Conservation (phyloP, 2,888 invertebrate species). For the Dastarcus helophoroides region DNA sequence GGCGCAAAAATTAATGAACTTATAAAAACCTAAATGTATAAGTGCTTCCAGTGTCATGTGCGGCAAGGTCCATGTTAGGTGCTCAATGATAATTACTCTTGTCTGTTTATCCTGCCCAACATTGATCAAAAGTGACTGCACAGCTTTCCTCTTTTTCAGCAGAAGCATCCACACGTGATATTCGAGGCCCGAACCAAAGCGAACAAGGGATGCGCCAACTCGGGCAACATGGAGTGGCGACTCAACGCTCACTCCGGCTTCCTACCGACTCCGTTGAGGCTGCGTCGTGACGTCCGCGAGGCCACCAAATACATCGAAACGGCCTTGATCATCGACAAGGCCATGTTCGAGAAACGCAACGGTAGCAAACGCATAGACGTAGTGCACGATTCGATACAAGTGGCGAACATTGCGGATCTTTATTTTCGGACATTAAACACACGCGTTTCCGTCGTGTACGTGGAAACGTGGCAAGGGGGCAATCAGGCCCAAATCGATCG, state of each 20-base stretch:
- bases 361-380: conserved; percentile 59
- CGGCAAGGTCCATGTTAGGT: too few species aligned
- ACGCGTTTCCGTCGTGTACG: conserved; percentile 88
- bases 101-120: too few species aligned
- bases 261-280: conserved; percentile 30
- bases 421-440: conserved; percentile 75
- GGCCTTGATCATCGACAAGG: conserved; percentile 90
- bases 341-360: conserved; percentile 89
- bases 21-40: too few species aligned
- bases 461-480: conserved; percentile 91
- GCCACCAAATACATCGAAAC: conserved; percentile 93
- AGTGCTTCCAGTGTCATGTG: too few species aligned
- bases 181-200: conserved; percentile 88
- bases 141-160: conserved; percentile 58
- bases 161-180: conserved; percentile 96
- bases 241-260: conserved; percentile 35
- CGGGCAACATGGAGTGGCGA: conserved; percentile 63
- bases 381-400: conserved; percentile 91
- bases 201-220: conserved; percentile 85
- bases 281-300: conserved; percentile 69
- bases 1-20: too few species aligned
- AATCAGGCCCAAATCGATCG: conserved; percentile 76
- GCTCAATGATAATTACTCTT: too few species aligned
- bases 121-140: conserved; percentile 35
- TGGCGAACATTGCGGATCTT: conserved; percentile 95